Evolutionary conservation across 1,140 invertebrate genomes (phyloP).

Genomic region (Homalodisca vitripennis): DNA sequence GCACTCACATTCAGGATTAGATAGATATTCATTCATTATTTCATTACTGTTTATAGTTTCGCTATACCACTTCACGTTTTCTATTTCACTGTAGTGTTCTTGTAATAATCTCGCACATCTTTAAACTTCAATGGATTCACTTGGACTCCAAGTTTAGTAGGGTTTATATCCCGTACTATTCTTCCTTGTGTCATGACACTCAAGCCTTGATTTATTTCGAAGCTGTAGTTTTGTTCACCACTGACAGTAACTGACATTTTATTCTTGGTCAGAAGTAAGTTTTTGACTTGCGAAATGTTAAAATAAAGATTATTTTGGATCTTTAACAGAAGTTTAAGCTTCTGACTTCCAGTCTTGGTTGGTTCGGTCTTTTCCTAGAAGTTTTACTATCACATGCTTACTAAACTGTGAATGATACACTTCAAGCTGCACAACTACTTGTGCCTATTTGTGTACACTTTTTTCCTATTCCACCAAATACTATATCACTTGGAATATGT

Average conservation of each 20-base stretch:
- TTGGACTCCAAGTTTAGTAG: conserved; percentile 16
- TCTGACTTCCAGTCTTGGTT: conserved; percentile 21
- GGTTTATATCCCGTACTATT: background rate
- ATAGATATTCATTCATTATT: background rate
- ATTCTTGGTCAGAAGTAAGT: conserved; percentile 13
- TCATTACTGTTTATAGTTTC: conserved; percentile 8
- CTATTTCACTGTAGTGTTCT: conserved; percentile 10
- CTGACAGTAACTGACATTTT: conserved; percentile 1
- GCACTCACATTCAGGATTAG: conserved; percentile 2
- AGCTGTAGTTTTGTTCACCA: conserved; percentile 18
- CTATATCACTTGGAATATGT: conserved; percentile 41
- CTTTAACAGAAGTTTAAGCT: conserved; percentile 14
- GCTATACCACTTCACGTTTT: background rate
- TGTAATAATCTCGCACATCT: background rate
- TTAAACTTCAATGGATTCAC: background rate
- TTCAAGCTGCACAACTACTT: conserved; percentile 4
- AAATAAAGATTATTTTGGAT: conserved; percentile 2
- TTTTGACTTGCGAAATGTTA: conserved; percentile 15
- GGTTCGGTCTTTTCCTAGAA: conserved; percentile 21
- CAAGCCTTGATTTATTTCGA: background rate
- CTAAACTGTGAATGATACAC: too few species aligned
- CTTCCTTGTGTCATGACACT: background rate
- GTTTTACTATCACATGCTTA: conserved; percentile 24
- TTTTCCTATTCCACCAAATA: conserved; percentile 42
- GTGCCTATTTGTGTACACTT: conserved; percentile 10